These are phyloP conservation scores for Euschistus heros DNA, from an alignment of 1,140 invertebrate species.

Conservation along the genomic window DNA sequence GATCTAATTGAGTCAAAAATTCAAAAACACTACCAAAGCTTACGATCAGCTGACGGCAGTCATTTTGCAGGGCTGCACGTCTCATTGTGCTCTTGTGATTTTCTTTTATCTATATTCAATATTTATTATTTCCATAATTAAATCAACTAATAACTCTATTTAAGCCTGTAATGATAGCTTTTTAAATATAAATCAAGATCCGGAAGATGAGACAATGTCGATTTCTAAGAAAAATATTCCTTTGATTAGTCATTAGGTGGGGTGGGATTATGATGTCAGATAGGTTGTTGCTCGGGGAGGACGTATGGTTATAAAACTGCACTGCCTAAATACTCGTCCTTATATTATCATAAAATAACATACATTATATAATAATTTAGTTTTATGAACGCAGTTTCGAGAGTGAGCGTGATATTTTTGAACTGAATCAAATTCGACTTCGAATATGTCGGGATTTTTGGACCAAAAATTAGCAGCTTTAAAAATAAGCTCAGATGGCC, in stretches of 20 bases:
- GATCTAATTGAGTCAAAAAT: background rate
- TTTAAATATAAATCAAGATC: no score
- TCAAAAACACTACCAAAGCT: background rate
- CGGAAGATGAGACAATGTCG: no score
- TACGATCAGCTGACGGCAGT: background rate
- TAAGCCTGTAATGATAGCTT: no score
- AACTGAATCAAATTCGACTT: background rate
- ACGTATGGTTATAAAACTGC: no score
- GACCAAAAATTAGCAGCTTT: constrained; percentile 40
- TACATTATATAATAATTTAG: no score
- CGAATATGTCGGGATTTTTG: constrained; percentile 34
- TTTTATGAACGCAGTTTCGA: background rate
- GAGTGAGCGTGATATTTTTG: background rate
- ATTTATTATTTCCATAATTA: background rate
- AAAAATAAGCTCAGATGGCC: constrained; percentile 35
- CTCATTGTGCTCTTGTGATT: background rate
- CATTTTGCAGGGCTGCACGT: background rate
- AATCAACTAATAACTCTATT: no score
- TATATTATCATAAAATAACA: no score
- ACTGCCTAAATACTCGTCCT: no score
- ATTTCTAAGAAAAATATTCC: background rate
- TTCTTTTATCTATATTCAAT: background rate
- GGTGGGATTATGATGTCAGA: constrained; percentile 3
- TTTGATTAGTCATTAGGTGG: constrained; percentile 1
- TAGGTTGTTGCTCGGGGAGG: background rate